Base-by-base conservation (phyloP, 2,888 invertebrate genomes). In the Pegoplata infirma region DNA sequence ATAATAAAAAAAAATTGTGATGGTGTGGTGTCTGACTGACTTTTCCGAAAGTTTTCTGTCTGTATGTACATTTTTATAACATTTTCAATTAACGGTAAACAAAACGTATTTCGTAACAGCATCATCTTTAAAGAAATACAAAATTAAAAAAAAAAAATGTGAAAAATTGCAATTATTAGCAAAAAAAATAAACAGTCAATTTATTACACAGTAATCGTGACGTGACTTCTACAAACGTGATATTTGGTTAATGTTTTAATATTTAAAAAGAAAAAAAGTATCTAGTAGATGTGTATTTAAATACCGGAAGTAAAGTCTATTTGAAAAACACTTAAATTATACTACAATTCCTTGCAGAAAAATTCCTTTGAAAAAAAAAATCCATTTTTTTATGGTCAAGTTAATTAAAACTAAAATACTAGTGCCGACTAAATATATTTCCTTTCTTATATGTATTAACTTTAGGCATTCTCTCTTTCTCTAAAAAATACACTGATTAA, bases 21-120 rank as follows among this genome's bases (percentile, higher is more conserved):
- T 16, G 7, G 51, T 25, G 28, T 44, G 58, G 51, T 49, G 55
- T 55, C n/a, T n/a, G n/a, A n/a, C 3, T 12, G 46, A 16, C 53
- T 55, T 7, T 28, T 36, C 51, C 10, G 6, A 49, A 66, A 47
- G 44, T 53, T 55, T 14, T 32, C n/a, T n/a, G 19, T 12, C 32
- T 21, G 51, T 53, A 56, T 61, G 61, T 55, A 63, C n/a, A n/a
- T 40, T 21, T 55, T 68, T 25, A 49, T n/a, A n/a, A 47, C n/a
- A 61, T 40, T 47, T 67, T 25, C 12, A 58, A 25, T 14, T 66
- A 61, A 61, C 74, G 23, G 74, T 67, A 55, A 74, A 74, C 55
- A 74, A 55, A 51, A 12, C 17, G 10, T 5, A 53, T 47, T 59
- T 67, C 59, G 17, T 67, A 66, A 44, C 21, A n/a, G n/a, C n/a